These are phyloP conservation scores for Heliconius eleuchia DNA, from an alignment of 1,140 invertebrate genomes.

Conservation along the genomic window DNA sequence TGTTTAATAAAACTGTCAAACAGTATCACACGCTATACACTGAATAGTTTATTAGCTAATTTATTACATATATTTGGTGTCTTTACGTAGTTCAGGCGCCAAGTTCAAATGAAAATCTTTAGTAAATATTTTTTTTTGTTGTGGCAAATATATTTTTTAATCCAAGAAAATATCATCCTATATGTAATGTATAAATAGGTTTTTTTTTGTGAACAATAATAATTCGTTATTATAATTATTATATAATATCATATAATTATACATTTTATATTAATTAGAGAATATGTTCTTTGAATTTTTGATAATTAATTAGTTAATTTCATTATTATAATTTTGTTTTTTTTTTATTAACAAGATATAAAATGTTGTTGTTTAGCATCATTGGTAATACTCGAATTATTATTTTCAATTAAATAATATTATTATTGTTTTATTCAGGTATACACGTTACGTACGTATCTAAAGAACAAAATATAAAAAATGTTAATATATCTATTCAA, in stretches of 20 bases:
- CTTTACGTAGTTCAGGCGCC: conserved; percentile 68
- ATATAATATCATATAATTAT: not conserved
- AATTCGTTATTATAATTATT: conserved; percentile 3
- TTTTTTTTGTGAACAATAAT: conserved; percentile 7
- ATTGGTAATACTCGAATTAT: not conserved
- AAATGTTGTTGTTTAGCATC: not conserved
- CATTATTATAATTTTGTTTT: no score
- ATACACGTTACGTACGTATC: conserved; percentile 3
- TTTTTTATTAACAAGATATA: not conserved
- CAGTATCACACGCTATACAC: conserved; percentile 75
- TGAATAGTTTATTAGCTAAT: conserved; percentile 69
- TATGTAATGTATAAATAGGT: conserved; percentile 2
- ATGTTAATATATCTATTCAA: conserved; percentile 25
- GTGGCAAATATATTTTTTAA: conserved; percentile 31
- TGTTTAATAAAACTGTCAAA: conserved; percentile 56
- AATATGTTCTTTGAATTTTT: not conserved
- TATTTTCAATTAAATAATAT: conserved; percentile 4
- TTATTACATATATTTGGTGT: conserved; percentile 68
- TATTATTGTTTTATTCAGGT: conserved; percentile 13
- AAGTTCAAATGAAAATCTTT: conserved; percentile 44
- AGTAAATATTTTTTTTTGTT: conserved; percentile 9
- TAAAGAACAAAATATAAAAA: conserved; percentile 27
- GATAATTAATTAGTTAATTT: no score
- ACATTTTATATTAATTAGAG: not conserved
- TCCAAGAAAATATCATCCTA: conserved; percentile 24